Evolutionary conservation across 1,140 invertebrate species (phyloP).

Genomic region (Drosophila punjabiensis): DNA sequence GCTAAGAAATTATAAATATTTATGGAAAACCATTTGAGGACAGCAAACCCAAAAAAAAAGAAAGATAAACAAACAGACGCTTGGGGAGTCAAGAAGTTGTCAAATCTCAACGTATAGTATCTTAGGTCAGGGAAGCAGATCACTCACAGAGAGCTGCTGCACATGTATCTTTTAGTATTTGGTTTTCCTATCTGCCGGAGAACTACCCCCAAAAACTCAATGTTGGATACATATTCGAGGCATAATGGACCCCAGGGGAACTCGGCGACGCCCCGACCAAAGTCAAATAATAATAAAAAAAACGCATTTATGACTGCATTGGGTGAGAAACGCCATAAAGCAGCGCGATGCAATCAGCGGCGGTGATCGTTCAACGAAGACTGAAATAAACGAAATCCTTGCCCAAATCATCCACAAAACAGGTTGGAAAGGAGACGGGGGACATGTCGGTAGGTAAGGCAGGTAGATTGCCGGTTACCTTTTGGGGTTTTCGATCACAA

Average conservation of each 20-base stretch:
- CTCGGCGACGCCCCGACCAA: constrained; percentile 21
- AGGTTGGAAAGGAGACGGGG: constrained; percentile 53
- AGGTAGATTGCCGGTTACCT: constrained; percentile 62
- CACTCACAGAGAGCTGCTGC: constrained; percentile 28
- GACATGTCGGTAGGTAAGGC: constrained; percentile 21
- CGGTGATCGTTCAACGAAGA: constrained; percentile 58
- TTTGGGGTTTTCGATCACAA: constrained; percentile 75
- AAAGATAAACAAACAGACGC: constrained; percentile 61
- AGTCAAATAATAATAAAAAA: constrained; percentile 72
- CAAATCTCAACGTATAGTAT: constrained; percentile 42
- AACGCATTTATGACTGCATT: constrained; percentile 78
- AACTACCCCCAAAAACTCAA: constrained; percentile 62
- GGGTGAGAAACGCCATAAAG: constrained; percentile 69
- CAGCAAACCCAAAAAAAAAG: constrained; percentile 16
- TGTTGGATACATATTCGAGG: constrained; percentile 60
- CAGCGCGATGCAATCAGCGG: constrained; percentile 36
- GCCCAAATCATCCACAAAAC: constrained; percentile 66
- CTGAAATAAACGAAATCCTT: constrained; percentile 46
- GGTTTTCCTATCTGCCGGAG: constrained; percentile 47
- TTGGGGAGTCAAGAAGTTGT: constrained; percentile 58
- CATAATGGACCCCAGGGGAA: constrained; percentile 25
- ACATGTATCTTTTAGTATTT: constrained; percentile 33
- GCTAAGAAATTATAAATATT: constrained; percentile 71
- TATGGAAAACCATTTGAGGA: constrained; percentile 65
- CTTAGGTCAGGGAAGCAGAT: constrained; percentile 58